Percentiles rank a stretch among this genome's conserved stretches.
Evolutionary conservation across 2,797 vertebrate species (phyloP).

Genomic region (Hoplostethus atlanticus): DNA sequence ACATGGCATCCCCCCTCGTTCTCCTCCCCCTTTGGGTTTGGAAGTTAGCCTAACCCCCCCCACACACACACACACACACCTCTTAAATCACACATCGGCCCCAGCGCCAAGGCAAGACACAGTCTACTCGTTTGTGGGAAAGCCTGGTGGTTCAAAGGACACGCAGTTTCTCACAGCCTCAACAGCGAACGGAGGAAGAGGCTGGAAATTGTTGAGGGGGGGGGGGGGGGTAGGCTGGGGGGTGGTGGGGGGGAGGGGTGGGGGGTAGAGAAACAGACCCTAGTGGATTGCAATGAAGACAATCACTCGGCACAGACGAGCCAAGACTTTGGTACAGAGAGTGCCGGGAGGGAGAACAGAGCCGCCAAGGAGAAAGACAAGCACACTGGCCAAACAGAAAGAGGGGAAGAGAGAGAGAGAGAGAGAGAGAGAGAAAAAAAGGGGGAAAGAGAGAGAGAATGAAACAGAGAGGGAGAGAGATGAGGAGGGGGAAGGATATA

Average conservation of each 20-base stretch:
- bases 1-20: background rate
- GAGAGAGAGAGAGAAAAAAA: too few species aligned
- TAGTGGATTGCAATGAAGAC: constrained; percentile 54
- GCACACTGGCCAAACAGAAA: constrained; percentile 42
- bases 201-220: constrained; percentile 9
- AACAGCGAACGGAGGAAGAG: constrained; percentile 7
- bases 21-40: too few species aligned
- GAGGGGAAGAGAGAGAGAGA: too few species aligned
- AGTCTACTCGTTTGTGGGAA: constrained; percentile 10
- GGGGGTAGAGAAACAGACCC: constrained; percentile 25
- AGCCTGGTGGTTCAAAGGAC: constrained; percentile 17
- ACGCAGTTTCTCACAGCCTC: constrained; percentile 11
- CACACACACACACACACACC: background rate
- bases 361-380: constrained; percentile 42
- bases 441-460: constrained; percentile 32
- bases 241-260: too few species aligned
- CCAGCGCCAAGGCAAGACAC: too few species aligned
- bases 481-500: background rate
- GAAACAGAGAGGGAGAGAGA: constrained; percentile 18
- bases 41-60: too few species aligned
- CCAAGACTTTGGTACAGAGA: constrained; percentile 35
- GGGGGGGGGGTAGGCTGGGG: too few species aligned
- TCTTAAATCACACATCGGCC: constrained; percentile 29
- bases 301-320: constrained; percentile 46
- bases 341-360: constrained; percentile 43